Evolutionary conservation across 2,113 vertebrate species (phyloP).

Genomic region (Synchiropus splendidus): DNA sequence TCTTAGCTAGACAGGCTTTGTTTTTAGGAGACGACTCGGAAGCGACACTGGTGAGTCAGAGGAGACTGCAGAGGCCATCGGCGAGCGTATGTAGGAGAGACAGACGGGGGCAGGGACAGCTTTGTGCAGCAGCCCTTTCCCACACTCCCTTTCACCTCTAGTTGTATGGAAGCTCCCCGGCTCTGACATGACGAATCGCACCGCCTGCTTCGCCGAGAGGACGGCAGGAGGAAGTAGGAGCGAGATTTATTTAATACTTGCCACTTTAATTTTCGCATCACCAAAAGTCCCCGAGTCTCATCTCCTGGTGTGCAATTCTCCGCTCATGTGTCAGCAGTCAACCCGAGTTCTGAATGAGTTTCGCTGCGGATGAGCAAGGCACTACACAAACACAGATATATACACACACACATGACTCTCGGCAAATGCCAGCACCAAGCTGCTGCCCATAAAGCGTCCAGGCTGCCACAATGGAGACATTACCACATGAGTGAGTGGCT

Average conservation of each 20-base stretch:
- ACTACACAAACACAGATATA: slow-evolving; percentile 12
- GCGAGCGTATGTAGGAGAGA: slow-evolving; percentile 34
- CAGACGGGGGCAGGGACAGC: slow-evolving; percentile 55
- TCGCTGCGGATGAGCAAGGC: slow-evolving; percentile 20
- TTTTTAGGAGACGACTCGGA: too few relatives aligned
- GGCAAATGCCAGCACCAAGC: slow-evolving; percentile 62
- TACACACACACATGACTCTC: slow-evolving; percentile 46
- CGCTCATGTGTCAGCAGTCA: slow-evolving; percentile 15
- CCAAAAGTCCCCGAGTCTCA: slow-evolving; percentile 4
- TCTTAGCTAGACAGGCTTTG: too few relatives aligned
- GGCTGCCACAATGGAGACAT: slow-evolving; percentile 66
- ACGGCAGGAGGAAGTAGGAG: slow-evolving; percentile 9
- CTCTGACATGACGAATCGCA: slow-evolving; percentile 64
- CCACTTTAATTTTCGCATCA: slow-evolving; percentile 11
- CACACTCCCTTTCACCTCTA: slow-evolving; percentile 70
- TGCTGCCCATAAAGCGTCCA: slow-evolving; percentile 63
- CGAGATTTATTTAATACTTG: slow-evolving; percentile 1
- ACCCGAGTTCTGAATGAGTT: background rate
- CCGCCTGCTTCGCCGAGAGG: slow-evolving; percentile 40
- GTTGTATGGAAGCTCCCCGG: slow-evolving; percentile 47
- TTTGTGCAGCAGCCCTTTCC: slow-evolving; percentile 66
- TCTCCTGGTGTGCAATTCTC: slow-evolving; percentile 10
- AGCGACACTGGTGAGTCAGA: slow-evolving; percentile 2
- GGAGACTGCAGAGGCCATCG: slow-evolving; percentile 25
- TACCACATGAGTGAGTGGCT: slow-evolving; percentile 70